These are phyloP conservation scores for Heterocephalus glaber DNA, from an alignment of 2,113 vertebrate species.

Conservation along the genomic window DNA sequence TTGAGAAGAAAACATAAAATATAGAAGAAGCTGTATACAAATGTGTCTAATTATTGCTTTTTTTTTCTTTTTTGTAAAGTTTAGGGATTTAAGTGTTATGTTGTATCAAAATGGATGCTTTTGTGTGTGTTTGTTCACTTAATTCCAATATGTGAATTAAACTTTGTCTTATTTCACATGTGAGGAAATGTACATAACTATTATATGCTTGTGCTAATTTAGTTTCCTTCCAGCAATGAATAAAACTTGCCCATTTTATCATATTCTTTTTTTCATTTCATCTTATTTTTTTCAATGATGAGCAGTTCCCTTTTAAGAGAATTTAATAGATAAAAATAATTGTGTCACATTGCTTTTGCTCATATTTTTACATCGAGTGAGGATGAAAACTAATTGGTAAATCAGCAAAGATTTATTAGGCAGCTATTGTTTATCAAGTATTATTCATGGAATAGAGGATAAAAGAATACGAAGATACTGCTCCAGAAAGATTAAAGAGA, in stretches of 20 bases:
- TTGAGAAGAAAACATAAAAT: neutral
- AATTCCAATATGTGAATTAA: neutral
- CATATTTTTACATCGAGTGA: neutral
- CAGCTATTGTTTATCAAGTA: conserved; percentile 1
- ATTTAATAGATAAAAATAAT: neutral
- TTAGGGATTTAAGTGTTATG: neutral
- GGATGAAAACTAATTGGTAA: neutral
- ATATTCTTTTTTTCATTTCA: neutral
- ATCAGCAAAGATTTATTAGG: neutral
- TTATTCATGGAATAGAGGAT: neutral
- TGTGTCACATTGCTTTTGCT: neutral
- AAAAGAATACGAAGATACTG: neutral
- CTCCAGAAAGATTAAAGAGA: neutral
- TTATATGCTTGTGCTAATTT: neutral
- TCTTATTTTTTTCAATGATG: neutral
- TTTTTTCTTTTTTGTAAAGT: neutral
- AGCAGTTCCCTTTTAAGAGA: neutral
- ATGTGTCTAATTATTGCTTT: neutral
- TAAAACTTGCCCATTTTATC: neutral
- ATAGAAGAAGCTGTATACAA: neutral
- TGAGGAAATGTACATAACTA: neutral
- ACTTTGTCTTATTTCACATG: neutral
- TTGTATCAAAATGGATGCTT: neutral
- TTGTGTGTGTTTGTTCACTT: neutral
- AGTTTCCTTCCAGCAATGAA: neutral